These are phyloP conservation scores for Stegodyphus mimosarum DNA, from an alignment of 1,140 invertebrate genomes.

Conservation along the genomic window DNA sequence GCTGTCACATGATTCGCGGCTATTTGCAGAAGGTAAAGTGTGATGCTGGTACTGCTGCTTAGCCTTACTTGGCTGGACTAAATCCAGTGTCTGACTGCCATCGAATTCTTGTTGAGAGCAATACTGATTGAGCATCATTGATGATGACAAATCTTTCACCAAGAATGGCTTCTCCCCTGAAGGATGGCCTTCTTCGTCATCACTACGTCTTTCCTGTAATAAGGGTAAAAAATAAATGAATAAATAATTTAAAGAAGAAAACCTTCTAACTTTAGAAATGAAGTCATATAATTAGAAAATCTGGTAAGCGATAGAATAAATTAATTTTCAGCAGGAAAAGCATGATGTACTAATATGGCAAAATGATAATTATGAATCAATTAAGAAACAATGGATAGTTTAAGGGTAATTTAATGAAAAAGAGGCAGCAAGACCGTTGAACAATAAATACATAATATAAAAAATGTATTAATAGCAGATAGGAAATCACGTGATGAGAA, in stretches of 20 bases:
- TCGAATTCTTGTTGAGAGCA: slow-evolving; percentile 43
- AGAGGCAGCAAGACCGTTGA: too few species aligned
- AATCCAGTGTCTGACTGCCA: slow-evolving; percentile 38
- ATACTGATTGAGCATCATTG: slow-evolving; percentile 54
- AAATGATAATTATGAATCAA: too few species aligned
- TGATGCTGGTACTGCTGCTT: slow-evolving; percentile 25
- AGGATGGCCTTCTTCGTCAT: slow-evolving; percentile 48
- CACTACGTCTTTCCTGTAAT: slow-evolving; percentile 29
- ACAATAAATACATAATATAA: too few species aligned
- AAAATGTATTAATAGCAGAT: too few species aligned
- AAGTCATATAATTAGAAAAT: background rate
- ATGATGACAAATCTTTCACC: slow-evolving; percentile 48
- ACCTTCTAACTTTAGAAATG: background rate
- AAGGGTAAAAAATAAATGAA: background rate
- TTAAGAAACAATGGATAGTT: too few species aligned
- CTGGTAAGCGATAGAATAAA: background rate
- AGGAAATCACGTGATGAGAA: too few species aligned
- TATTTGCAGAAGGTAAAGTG: slow-evolving; percentile 23
- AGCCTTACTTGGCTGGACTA: slow-evolving; percentile 39
- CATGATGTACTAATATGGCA: background rate
- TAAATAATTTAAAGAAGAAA: background rate
- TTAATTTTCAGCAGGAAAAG: background rate
- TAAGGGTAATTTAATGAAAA: too few species aligned
- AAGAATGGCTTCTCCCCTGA: slow-evolving; percentile 45
- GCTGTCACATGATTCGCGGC: background rate